These are phyloP conservation scores for Sebastes hubbsi DNA, from an alignment of 2,797 vertebrate species.

Conservation along the genomic window DNA sequence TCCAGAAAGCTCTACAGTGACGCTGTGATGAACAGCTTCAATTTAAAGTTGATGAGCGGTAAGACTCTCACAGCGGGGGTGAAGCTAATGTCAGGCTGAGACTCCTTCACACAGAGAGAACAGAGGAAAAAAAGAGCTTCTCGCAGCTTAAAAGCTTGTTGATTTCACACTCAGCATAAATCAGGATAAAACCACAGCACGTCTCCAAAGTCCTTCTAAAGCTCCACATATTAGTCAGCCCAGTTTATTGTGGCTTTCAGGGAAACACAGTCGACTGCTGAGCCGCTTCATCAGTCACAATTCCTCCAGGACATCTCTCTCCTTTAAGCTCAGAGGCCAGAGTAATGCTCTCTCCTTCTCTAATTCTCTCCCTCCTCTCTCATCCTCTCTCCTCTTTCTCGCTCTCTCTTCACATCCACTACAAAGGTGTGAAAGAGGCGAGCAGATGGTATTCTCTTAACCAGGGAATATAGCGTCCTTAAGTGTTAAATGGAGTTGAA, in stretches of 20 bases:
- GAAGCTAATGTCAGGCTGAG: conserved; percentile 38
- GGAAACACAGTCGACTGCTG: conserved; percentile 25
- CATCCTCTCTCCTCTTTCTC: background rate
- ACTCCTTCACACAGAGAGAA: conserved; percentile 34
- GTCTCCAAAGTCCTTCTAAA: conserved; percentile 48
- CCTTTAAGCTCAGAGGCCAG: conserved; percentile 44
- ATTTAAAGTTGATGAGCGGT: conserved; percentile 33
- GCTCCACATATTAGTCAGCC: conserved; percentile 52
- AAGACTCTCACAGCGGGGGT: conserved; percentile 29
- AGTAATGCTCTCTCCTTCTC: conserved; percentile 2
- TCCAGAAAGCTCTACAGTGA: background rate
- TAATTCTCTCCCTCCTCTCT: conserved; percentile 16
- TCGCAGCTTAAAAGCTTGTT: conserved; percentile 58
- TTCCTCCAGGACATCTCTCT: conserved; percentile 36
- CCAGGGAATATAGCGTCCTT: background rate
- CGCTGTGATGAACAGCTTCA: conserved; percentile 4
- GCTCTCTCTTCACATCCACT: conserved; percentile 4
- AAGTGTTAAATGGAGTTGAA: conserved; percentile 1
- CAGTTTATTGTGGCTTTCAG: conserved; percentile 50
- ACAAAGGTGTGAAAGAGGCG: conserved; percentile 3
- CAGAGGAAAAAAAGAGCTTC: conserved; percentile 14
- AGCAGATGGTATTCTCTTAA: conserved; percentile 28
- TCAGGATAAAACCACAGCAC: conserved; percentile 44
- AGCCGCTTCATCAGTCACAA: conserved; percentile 57
- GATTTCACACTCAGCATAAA: conserved; percentile 63